Evolutionary conservation across 2,113 vertebrate genomes (phyloP).

Genomic region (Todiramphus saurophagus): DNA sequence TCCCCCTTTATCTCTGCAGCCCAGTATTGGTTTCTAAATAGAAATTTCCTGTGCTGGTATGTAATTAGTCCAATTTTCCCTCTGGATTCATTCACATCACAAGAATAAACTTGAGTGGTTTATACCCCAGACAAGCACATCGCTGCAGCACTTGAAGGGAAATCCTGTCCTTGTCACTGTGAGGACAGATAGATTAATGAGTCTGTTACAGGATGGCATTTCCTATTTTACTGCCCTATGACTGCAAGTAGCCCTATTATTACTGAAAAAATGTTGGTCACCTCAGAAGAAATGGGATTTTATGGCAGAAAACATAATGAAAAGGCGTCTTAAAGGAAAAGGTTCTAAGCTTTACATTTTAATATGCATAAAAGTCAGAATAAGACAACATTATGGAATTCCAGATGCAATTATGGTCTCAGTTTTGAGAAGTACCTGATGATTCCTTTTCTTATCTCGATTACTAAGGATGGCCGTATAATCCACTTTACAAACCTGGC

Average conservation of each 20-base stretch:
- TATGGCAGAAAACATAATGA: not conserved
- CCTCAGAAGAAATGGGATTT: not conserved
- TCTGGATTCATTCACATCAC: not conserved
- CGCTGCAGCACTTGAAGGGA: not conserved
- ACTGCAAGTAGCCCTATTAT: not conserved
- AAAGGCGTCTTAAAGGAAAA: not conserved
- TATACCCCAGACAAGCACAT: not conserved
- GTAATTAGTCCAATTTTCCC: not conserved
- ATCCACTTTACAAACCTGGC: constrained; percentile 9
- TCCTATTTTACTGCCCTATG: not conserved
- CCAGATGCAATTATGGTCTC: not conserved
- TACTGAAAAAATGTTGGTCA: not conserved
- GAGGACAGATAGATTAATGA: not conserved
- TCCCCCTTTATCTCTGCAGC: not conserved
- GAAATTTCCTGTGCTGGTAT: not conserved
- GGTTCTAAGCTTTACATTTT: not conserved
- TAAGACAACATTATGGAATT: not conserved
- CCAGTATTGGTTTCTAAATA: not conserved
- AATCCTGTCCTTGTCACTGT: constrained; percentile 19
- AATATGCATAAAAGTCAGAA: not conserved
- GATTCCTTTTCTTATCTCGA: not conserved
- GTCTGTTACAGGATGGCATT: not conserved
- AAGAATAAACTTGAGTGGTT: not conserved
- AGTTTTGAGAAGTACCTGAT: not conserved
- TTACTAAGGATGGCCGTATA: not conserved